Base-by-base conservation (phyloP, 2,113 vertebrate genomes). In the Lagopus muta region DNA sequence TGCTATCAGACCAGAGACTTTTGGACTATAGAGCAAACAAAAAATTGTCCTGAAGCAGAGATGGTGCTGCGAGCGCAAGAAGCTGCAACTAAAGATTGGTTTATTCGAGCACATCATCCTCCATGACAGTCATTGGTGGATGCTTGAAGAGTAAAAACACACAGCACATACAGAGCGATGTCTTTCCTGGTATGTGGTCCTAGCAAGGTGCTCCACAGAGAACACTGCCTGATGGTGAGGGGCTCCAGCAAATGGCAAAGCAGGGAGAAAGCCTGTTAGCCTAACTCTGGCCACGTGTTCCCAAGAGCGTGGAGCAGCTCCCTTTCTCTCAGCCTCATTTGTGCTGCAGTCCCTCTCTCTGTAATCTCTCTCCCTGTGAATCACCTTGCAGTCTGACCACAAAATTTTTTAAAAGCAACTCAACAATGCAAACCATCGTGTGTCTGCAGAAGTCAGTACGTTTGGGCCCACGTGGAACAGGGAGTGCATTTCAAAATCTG, bases 41-140 rank as follows among this genome's bases (percentile, higher is more conserved):
- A 66, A 79, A 88, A 24, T 70, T 86, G 24, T 34, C 75, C 62
- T 88, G 54, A 70, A 69, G 72, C 60, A 54, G 52, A 92, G 57
- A 65, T 16, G 48, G 17, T n/a, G 22, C 82, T 72, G 40, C 40
- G 77, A 86, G 32, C 27, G 71, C 40, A 86, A 70, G 70, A 50
- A 67, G 28, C 13, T 55, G 45, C 50, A 20, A 66, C 48, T 47
- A 70, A 77, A 70, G 64, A 65, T 70, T 45, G 70, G 18, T 22
- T 65, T 71, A 4, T 43, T 78, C 50, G 28, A 75, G 58, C 62
- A 30, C 1, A 1, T 8, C 34, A n/a, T 40, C 30, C 20, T 77
- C 72, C 58, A 47, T 16, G 62, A 8, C 9, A 22, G 27, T 67
- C 3, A 0, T 48, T 20, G 66, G 45, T 28, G 43, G 16, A 60